Base-by-base conservation (phyloP, 2,888 invertebrate genomes). In the Gortyna flavago region DNA sequence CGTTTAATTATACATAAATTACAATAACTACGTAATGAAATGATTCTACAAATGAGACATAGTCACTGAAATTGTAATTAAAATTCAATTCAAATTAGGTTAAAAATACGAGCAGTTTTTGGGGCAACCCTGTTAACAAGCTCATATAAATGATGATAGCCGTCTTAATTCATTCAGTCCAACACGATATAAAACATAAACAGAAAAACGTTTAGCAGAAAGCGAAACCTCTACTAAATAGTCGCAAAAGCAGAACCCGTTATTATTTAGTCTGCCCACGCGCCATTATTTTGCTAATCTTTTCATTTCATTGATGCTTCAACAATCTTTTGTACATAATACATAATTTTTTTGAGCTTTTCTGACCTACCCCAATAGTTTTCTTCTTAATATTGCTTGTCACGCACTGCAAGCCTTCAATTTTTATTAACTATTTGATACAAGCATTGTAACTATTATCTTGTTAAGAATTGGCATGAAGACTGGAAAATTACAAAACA, bases 331-430 rank as follows among this genome's bases (percentile, higher is more conserved):
- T 54, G 48, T 35, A 2, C 13, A 6, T n/a, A 32, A 32, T 8
- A 16, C 11, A 18, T 2, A 38, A 38, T 18, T 7, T 59, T 75
- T 75, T 65, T 54, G 29, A n/a, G n/a, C 9, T 6, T 68, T 54
- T 2, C 75, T 57, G 87, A 85, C 83, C 89, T 88, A 80, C 78
- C 76, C 9, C 77, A 87, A 85, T 11, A 83, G 29, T 62, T 70
- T 72, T 66, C 11, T n/a, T 64, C 38, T 64, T 79, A 66, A 54
- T 51, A 32, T n/a, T 61, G 35, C 18, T 57, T 44, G 38, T 75
- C 65, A 76, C 21, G 70, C 65, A 68, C 25, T 64, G 68, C 35
- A 35, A 41, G 29, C 9, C 32, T 51, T 38, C 2, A 75, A 5
- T 25, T 25, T 35, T 48, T 44, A 32, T n/a, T 57, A n/a, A n/a